Evolutionary conservation across 1,140 invertebrate species (phyloP).

Genomic region (Anoplophora glabripennis): DNA sequence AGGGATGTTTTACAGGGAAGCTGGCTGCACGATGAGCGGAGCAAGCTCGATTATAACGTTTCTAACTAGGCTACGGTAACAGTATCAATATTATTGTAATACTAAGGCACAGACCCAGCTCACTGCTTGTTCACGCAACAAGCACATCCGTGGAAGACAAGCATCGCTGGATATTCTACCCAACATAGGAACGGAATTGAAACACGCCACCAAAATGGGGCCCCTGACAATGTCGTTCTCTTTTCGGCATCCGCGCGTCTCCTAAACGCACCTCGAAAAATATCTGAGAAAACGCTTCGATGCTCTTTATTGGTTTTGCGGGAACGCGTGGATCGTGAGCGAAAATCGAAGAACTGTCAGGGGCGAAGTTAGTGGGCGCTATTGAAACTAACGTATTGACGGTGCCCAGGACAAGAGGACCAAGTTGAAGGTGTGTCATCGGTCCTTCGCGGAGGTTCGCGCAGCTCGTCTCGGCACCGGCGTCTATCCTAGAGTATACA

Average conservation of each 20-base stretch:
- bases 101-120: constrained; percentile 51
- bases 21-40: constrained; percentile 19
- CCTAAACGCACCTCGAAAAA: not conserved
- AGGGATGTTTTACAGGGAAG: not conserved
- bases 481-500: constrained; percentile 23
- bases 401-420: not conserved
- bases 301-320: not conserved
- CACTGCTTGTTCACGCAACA: constrained; percentile 46
- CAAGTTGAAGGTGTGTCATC: constrained; percentile 17
- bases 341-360: not conserved
- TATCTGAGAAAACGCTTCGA: not conserved
- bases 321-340: not conserved
- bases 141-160: constrained; percentile 47
- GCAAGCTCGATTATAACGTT: constrained; percentile 42
- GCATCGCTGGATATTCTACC: constrained; percentile 47
- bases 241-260: not conserved
- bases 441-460: constrained; percentile 25
- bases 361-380: constrained; percentile 21
- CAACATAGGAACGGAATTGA: constrained; percentile 41
- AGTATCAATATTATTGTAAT: constrained; percentile 50
- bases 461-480: constrained; percentile 45
- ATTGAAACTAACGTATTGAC: constrained; percentile 34
- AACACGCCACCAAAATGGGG: not conserved
- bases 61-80: constrained; percentile 43
- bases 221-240: not conserved